These are phyloP conservation scores for Hemicrepidius hirtus DNA, from an alignment of 2,888 invertebrate genomes.

Conservation along the genomic window DNA sequence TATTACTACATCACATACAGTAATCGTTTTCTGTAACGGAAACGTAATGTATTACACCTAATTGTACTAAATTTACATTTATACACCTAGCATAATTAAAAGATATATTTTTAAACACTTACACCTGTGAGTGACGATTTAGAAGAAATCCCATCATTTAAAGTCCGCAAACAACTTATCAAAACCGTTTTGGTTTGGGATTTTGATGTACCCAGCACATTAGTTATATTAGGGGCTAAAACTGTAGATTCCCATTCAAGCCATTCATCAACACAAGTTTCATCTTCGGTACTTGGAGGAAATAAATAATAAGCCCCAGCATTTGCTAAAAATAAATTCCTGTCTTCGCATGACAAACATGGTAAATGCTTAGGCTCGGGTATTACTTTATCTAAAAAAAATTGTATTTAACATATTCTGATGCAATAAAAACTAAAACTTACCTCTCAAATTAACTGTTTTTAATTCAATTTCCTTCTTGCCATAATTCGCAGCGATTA, in stretches of 20 bases:
- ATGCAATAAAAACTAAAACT: constrained; percentile 59
- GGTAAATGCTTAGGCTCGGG: constrained; percentile 79
- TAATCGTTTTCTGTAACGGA: constrained; percentile 75
- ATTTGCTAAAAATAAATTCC: constrained; percentile 82
- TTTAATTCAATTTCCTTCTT: constrained; percentile 76
- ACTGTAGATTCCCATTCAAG: constrained; percentile 80
- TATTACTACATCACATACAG: constrained; percentile 82
- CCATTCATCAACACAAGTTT: constrained; percentile 74
- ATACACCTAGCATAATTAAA: too few relatives aligned
- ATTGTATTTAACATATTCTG: constrained; percentile 4
- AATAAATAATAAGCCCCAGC: constrained; percentile 81
- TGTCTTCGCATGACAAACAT: constrained; percentile 77
- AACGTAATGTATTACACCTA: too few relatives aligned
- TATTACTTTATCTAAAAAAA: constrained; percentile 37
- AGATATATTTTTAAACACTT: constrained; percentile 59
- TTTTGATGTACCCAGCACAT: constrained; percentile 73
- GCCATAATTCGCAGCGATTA: constrained; percentile 81
- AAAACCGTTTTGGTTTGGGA: constrained; percentile 77
- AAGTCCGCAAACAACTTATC: constrained; percentile 74
- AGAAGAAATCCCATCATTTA: constrained; percentile 74
- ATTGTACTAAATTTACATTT: too few relatives aligned
- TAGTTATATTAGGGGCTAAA: constrained; percentile 76
- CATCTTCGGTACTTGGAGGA: constrained; percentile 66
- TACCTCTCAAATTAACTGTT: constrained; percentile 78
- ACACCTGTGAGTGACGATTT: constrained; percentile 78